Conservation (phyloP, 1,140 invertebrate species). For the Helicorthomorpha holstii region DNA sequence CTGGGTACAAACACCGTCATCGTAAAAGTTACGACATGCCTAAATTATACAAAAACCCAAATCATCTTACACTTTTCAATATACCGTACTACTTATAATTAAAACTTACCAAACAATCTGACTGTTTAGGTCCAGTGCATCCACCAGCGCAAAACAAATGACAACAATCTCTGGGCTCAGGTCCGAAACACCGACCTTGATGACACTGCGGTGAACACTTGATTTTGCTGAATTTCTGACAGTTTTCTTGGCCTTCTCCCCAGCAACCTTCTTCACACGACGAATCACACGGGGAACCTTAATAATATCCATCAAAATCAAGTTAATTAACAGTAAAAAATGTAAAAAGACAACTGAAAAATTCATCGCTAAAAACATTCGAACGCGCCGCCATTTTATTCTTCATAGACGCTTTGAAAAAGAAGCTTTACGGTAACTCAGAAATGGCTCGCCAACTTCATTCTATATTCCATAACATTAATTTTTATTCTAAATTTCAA, state of each 20-base stretch:
- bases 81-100: too few relatives aligned
- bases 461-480: too few relatives aligned
- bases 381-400: conserved; percentile 72
- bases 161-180: conserved; percentile 83
- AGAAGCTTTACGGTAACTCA: too few relatives aligned
- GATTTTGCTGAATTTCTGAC: conserved; percentile 83
- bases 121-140: conserved; percentile 79
- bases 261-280: conserved; percentile 63
- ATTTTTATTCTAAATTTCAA: too few relatives aligned
- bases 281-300: too few relatives aligned
- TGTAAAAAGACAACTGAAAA: conserved; percentile 28
- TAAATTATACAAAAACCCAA: conserved; percentile 19
- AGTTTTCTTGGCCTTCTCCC: conserved; percentile 82
- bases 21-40: conserved; percentile 89
- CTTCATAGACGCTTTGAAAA: too few relatives aligned
- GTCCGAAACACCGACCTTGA: conserved; percentile 78
- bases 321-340: not conserved
- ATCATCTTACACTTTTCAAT: not conserved
- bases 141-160: too few relatives aligned
- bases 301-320: too few relatives aligned
- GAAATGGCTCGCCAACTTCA: too few relatives aligned
- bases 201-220: conserved; percentile 86
- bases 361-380: conserved; percentile 51
- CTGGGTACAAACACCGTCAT: conserved; percentile 84
- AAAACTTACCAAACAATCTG: conserved; percentile 78